Evolutionary conservation across 2,113 vertebrate genomes (phyloP), one percentile per base, ranked within the genome.

Genomic region (Trichechus manatus): DNA sequence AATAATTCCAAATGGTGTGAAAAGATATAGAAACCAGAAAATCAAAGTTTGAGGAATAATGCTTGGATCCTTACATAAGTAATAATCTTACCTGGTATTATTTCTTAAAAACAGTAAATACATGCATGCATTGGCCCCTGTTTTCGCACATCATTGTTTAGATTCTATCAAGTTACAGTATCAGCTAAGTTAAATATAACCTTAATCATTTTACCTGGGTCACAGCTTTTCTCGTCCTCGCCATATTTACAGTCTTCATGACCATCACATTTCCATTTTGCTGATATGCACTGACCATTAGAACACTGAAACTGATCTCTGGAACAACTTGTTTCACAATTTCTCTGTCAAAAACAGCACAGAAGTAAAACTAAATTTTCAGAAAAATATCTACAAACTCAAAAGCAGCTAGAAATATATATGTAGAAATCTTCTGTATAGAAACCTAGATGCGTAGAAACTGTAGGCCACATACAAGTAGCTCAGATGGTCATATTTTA

Each of bases 191-290:
- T 47, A 56, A 66, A 80, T 9, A 47, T 2, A 2, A 39, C 0
- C 2, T 39, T 27, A 63, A 20, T 68, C 3, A 42, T 47, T 70
- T 92, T 99, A 99, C 99, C 99, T 98, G 99, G 98, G 80, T 99
- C 98, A 96, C 99, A 99, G 91, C 98, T 99, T 92, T 98, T 99
- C 98, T 99, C 99, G 4, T 99, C 99, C 61, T 99, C 99, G 7
- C 99, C 99, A 63, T 99, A 99, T 97, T 99, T 99, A 97, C 99
- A 99, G 89, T 99, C 99, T 96, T 99, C 99, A 2, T 99, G 99
- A 0, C 99, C 99, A 27, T 99, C 99, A 89, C 99, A 99, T 90
- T 99, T 98, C 99, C 99, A 99, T 93, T 99, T 99, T 0, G 98
- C 97, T 9, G 99, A 99, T 98, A 99, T 99, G 97, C 99, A 99